Evolutionary conservation across 2,888 invertebrate genomes (phyloP).

Genomic region (Nysson spinosus): DNA sequence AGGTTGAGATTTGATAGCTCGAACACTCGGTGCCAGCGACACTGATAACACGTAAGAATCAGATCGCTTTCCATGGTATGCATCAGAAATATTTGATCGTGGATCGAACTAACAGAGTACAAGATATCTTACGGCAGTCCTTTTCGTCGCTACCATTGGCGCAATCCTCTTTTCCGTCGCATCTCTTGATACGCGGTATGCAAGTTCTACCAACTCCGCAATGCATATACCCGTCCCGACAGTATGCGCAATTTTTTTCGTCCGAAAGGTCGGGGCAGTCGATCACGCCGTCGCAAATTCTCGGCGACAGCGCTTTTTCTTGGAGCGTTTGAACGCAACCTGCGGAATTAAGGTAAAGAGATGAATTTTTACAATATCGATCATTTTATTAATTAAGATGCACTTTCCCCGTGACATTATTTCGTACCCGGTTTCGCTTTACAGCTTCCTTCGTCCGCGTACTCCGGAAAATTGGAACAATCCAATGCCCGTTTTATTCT

Average conservation of each 20-base stretch:
- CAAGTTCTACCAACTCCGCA: conserved; percentile 89
- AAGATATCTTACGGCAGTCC: conserved; percentile 92
- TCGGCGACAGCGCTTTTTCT: conserved; percentile 85
- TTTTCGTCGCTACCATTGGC: conserved; percentile 92
- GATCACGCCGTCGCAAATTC: conserved; percentile 91
- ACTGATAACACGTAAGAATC: conserved; percentile 78
- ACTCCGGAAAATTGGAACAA: conserved; percentile 89
- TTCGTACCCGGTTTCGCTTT: conserved; percentile 85
- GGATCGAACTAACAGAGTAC: too few relatives aligned
- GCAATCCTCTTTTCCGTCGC: conserved; percentile 91
- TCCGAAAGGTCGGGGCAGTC: conserved; percentile 92
- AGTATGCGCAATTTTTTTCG: conserved; percentile 89
- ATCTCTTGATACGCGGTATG: conserved; percentile 84
- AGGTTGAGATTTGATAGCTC: conserved; percentile 82
- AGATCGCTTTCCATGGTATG: neutral
- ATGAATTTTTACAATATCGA: too few relatives aligned
- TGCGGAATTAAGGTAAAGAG: conserved; percentile 73
- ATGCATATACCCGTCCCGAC: conserved; percentile 84
- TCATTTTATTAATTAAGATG: too few relatives aligned
- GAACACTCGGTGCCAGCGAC: conserved; percentile 85
- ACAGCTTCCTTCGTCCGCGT: conserved; percentile 86
- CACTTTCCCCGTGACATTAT: neutral
- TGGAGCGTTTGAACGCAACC: conserved; percentile 88
- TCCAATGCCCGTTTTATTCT: conserved; percentile 86
- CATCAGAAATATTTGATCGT: neutral